Conservation (phyloP, 2,113 vertebrate genomes). For the Marmota monax region DNA sequence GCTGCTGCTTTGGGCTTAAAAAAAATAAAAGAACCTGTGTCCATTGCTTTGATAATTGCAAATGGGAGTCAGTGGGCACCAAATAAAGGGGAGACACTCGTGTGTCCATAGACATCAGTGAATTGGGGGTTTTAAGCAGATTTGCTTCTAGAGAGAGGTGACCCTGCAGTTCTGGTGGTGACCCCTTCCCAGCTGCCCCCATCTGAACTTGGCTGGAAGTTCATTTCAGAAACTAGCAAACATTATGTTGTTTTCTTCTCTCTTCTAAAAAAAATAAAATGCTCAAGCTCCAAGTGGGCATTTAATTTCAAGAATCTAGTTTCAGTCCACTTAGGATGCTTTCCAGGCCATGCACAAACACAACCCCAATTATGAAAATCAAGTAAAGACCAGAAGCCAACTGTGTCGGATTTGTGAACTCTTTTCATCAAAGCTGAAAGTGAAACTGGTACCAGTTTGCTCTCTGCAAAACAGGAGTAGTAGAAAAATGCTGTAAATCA, state of each 20-base stretch:
- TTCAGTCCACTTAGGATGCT: slow-evolving; percentile 10
- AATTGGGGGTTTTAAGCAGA: not conserved
- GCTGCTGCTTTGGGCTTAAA: not conserved
- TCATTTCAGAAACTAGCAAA: not conserved
- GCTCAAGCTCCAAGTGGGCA: slow-evolving; percentile 7
- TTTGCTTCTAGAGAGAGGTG: not conserved
- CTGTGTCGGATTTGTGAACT: slow-evolving; percentile 2
- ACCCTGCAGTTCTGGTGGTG: not conserved
- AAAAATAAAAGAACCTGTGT: not conserved
- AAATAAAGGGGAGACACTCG: not conserved
- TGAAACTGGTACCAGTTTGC: slow-evolving; percentile 7
- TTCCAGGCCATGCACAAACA: slow-evolving; percentile 23
- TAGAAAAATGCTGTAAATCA: not conserved
- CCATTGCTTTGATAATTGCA: not conserved
- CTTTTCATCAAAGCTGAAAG: slow-evolving; percentile 44
- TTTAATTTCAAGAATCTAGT: slow-evolving; percentile 52
- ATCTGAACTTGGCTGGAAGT: not conserved
- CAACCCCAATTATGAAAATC: slow-evolving; percentile 56
- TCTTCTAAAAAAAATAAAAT: not conserved
- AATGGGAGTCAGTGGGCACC: not conserved
- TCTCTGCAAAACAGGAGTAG: not conserved
- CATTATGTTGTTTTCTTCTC: not conserved
- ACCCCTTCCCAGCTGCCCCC: not conserved
- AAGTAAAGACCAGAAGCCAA: slow-evolving; percentile 47
- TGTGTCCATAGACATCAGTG: not conserved